Evolutionary conservation across 2,113 vertebrate genomes (phyloP).

Genomic region (Pionites leucogaster): DNA sequence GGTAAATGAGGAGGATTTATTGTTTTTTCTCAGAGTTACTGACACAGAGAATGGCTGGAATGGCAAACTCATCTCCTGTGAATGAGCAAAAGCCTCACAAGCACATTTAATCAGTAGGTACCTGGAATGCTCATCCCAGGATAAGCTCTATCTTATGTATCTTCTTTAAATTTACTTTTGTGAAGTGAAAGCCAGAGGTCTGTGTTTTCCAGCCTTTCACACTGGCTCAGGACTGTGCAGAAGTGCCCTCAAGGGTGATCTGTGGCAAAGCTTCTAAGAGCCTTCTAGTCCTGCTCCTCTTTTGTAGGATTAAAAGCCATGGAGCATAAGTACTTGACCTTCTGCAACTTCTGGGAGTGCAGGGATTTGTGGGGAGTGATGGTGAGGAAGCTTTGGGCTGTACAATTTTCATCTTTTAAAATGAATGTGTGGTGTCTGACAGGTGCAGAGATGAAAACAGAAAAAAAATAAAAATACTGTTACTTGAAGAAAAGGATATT

Average conservation of each 20-base stretch:
- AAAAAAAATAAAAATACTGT: not conserved
- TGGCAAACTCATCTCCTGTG: not conserved
- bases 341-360: not conserved
- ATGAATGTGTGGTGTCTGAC: not conserved
- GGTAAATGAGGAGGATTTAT: not conserved
- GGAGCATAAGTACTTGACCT: not conserved
- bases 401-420: not conserved
- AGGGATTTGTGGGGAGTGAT: not conserved
- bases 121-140: not conserved
- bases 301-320: slow-evolving; percentile 7
- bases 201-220: not conserved
- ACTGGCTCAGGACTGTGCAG: not conserved
- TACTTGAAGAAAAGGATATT: not conserved
- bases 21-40: not conserved
- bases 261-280: not conserved
- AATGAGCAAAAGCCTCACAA: not conserved
- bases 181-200: not conserved
- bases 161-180: not conserved
- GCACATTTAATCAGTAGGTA: not conserved
- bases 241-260: not conserved
- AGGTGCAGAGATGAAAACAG: not conserved
- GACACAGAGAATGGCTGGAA: not conserved
- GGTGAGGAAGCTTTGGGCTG: not conserved
- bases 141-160: not conserved
- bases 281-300: not conserved